A percentile compares a stretch with the other conserved stretches of the same genome.
These are phyloP conservation scores for Colletes latitarsis DNA, from an alignment of 1,140 invertebrate species.

Conservation along the genomic window DNA sequence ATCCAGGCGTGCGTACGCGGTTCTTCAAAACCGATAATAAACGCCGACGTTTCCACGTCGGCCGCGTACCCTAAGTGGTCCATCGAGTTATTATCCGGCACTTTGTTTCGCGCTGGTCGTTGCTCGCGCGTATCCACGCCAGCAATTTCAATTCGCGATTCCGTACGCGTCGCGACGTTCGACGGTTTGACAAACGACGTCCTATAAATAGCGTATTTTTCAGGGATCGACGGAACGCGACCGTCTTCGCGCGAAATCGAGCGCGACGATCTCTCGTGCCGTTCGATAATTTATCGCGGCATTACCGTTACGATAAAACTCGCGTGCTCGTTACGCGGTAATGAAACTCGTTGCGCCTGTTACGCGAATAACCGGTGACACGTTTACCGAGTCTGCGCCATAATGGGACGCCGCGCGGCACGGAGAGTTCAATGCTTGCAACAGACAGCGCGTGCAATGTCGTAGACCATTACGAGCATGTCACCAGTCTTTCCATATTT, in stretches of 20 bases:
- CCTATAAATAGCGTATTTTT: neutral
- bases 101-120: constrained; percentile 26
- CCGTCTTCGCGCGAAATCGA: too few relatives aligned
- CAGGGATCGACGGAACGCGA: too few relatives aligned
- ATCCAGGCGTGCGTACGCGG: constrained; percentile 50
- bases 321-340: constrained; percentile 37
- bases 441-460: constrained; percentile 43
- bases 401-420: constrained; percentile 42
- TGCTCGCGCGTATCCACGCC: neutral
- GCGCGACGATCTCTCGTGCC: neutral
- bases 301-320: constrained; percentile 23
- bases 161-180: neutral
- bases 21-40: constrained; percentile 58
- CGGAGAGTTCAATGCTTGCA: constrained; percentile 67
- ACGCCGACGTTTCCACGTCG: constrained; percentile 38
- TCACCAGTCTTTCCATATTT: constrained; percentile 63
- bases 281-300: neutral
- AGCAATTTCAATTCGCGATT: constrained; percentile 20
- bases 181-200: neutral
- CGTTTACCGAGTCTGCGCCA: constrained; percentile 35
- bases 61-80: constrained; percentile 42
- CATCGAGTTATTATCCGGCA: constrained; percentile 42
- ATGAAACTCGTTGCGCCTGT: constrained; percentile 14
- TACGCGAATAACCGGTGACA: constrained; percentile 39
- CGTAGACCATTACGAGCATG: constrained; percentile 46